phyloP scores from a whole-genome alignment of 2,113 vertebrate genomes.

The Rhegmatorhina hoffmannsi region DNA sequence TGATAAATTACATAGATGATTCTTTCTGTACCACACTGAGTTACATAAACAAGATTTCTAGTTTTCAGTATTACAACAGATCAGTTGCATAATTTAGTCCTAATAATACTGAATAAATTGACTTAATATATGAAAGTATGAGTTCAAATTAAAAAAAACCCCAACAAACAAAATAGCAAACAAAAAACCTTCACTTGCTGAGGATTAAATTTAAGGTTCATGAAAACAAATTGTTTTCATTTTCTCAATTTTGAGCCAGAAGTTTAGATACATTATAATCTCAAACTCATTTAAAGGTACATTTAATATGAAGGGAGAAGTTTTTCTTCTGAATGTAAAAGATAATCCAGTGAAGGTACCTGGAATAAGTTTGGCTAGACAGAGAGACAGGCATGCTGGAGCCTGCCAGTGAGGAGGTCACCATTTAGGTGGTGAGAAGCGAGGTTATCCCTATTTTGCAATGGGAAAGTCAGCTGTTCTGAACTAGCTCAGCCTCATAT shows the following conservation, averaged over 20 bases:
- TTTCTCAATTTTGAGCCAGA: neutral
- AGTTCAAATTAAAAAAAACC: neutral
- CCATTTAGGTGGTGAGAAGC: neutral
- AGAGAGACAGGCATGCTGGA: neutral
- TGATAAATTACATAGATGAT: neutral
- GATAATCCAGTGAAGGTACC: neutral
- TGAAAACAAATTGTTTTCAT: neutral
- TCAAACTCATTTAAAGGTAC: neutral
- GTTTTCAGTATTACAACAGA: neutral
- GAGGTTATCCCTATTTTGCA: neutral
- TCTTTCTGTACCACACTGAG: neutral
- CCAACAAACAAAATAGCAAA: neutral
- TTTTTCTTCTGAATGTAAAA: rapidly evolving
- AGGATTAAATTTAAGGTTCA: neutral
- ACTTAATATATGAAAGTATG: neutral
- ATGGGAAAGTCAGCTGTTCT: neutral
- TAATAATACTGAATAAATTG: neutral
- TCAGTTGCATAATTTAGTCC: neutral
- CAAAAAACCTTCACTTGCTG: neutral
- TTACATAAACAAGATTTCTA: neutral
- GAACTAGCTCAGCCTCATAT: neutral
- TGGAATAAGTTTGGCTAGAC: neutral
- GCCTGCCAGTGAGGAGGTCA: neutral
- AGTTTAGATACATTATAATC: neutral
- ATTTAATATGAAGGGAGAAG: neutral